Percentiles rank a stretch among this genome's conserved stretches.
These are phyloP conservation scores for Columba janthina DNA, from an alignment of 2,113 vertebrate genomes.

Conservation along the genomic window DNA sequence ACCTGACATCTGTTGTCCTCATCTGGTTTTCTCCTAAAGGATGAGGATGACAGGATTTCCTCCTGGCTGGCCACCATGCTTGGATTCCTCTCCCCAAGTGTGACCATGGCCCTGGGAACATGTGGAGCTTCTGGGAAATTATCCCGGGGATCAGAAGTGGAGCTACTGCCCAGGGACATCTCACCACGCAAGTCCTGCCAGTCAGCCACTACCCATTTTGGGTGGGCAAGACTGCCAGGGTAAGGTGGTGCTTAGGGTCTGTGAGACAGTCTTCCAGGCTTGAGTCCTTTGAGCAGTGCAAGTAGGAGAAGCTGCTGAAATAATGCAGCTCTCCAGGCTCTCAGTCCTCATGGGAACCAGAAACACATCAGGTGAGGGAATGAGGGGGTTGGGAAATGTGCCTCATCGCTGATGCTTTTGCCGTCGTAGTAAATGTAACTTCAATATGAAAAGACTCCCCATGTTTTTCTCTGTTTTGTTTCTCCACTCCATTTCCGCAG, in stretches of 20 bases:
- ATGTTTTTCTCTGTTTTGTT: background rate
- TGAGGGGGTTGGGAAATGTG: background rate
- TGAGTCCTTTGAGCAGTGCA: background rate
- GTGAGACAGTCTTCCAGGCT: background rate
- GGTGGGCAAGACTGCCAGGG: background rate
- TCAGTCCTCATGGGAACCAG: background rate
- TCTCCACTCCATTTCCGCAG: background rate
- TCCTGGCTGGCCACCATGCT: background rate
- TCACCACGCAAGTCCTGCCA: background rate
- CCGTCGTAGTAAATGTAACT: background rate
- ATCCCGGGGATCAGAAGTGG: background rate
- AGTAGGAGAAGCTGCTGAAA: background rate
- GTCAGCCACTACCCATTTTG: background rate
- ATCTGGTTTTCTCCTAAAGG: background rate
- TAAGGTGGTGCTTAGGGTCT: background rate
- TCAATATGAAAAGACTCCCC: background rate
- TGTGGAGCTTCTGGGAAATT: background rate
- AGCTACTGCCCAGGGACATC: background rate
- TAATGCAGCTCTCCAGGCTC: background rate
- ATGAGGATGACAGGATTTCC: background rate
- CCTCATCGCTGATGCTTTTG: background rate
- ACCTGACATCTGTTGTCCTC: background rate
- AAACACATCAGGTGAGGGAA: background rate
- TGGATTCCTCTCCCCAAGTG: background rate
- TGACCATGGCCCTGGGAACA: background rate